A percentile compares a stretch with the other conserved stretches of the same genome.
These are phyloP conservation scores for Nasonia giraulti DNA, from an alignment of 1,140 invertebrate species.

Conservation along the genomic window DNA sequence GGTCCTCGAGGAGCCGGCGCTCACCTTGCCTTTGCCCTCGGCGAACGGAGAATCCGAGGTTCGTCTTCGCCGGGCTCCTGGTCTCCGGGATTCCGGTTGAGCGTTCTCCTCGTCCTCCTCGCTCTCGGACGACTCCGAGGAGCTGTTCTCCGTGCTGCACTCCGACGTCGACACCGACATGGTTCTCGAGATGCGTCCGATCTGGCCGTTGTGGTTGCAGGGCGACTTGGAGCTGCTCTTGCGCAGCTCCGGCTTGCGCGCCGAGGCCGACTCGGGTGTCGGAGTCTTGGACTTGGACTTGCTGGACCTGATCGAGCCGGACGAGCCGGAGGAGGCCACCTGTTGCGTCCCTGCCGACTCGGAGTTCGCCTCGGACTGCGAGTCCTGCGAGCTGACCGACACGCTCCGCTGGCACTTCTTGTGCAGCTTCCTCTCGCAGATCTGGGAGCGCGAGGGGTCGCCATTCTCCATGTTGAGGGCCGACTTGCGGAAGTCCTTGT, in stretches of 20 bases:
- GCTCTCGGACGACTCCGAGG: constrained; percentile 58
- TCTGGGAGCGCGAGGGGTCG: constrained; percentile 64
- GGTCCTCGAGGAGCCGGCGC: constrained; percentile 70
- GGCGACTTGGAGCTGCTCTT: constrained; percentile 55
- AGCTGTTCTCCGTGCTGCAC: constrained; percentile 61
- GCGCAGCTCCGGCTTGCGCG: not conserved
- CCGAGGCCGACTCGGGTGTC: not conserved
- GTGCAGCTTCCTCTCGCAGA: constrained; percentile 55
- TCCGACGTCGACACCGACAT: constrained; percentile 57
- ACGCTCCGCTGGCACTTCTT: constrained; percentile 65
- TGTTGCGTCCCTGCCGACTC: constrained; percentile 31
- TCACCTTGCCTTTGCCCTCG: constrained; percentile 62
- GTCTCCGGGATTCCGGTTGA: not conserved
- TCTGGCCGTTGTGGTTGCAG: constrained; percentile 31
- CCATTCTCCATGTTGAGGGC: constrained; percentile 81
- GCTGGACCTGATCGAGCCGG: constrained; percentile 51
- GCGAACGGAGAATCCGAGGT: constrained; percentile 57
- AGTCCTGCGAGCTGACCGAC: constrained; percentile 67
- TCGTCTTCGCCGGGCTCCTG: constrained; percentile 51
- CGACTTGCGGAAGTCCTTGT: constrained; percentile 87
- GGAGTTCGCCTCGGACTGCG: constrained; percentile 61
- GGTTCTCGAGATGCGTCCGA: constrained; percentile 26
- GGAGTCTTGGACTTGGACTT: constrained; percentile 50
- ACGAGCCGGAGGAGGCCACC: constrained; percentile 50
- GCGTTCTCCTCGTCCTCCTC: constrained; percentile 30